phyloP scores from a whole-genome alignment of 2,888 invertebrate species.

The Mactromeris polynyma region DNA sequence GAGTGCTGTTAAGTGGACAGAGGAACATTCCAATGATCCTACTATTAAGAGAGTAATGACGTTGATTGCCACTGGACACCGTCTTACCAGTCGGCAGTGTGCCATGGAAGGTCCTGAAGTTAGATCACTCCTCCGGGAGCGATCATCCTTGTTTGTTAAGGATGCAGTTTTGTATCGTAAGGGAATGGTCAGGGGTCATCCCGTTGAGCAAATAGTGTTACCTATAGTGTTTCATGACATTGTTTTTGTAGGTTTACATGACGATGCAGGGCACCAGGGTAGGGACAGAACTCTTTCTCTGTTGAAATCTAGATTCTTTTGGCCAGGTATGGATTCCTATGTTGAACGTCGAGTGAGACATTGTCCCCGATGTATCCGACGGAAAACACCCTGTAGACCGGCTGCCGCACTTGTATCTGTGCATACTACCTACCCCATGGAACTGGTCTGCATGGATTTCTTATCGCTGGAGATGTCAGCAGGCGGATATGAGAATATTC shows the following conservation, averaged over 20 bases:
- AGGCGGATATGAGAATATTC: too few species aligned
- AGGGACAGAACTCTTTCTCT: not conserved
- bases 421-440: too few species aligned
- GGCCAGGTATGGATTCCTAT: too few species aligned
- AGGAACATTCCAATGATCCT: not conserved
- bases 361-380: too few species aligned
- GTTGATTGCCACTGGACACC: too few species aligned
- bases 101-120: not conserved
- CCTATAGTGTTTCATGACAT: not conserved
- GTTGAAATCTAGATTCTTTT: not conserved
- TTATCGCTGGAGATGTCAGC: too few species aligned
- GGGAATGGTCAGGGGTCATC: not conserved
- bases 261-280: constrained; percentile 23
- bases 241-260: not conserved
- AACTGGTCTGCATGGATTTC: too few species aligned
- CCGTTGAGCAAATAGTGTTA: not conserved
- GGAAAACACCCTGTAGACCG: too few species aligned
- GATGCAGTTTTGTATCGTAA: not conserved
- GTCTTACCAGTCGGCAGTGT: not conserved
- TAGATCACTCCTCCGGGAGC: not conserved
- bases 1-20: constrained; percentile 9
- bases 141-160: not conserved
- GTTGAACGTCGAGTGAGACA: too few species aligned
- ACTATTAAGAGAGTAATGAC: too few species aligned
- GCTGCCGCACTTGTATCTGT: too few species aligned